Conservation (phyloP, 2,113 vertebrate species). For the Prinia subflava region DNA sequence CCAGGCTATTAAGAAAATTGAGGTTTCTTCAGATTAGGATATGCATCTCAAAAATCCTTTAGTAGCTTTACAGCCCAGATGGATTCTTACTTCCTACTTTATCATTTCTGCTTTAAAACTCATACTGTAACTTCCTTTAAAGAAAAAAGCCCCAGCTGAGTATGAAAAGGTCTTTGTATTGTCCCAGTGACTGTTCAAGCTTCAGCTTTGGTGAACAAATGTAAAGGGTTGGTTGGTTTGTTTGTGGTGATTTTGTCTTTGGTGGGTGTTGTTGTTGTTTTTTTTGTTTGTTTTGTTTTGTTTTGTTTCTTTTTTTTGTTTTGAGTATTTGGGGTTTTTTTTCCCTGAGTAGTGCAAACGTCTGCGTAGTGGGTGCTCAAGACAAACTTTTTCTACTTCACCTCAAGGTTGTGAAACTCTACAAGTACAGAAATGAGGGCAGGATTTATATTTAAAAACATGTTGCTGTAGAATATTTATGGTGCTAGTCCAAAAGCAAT, state of each 20-base stretch:
- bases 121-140: not conserved
- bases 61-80: not conserved
- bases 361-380: not conserved
- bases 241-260: not conserved
- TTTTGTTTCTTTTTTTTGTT: not conserved
- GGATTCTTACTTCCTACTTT: not conserved
- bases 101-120: not conserved
- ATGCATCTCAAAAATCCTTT: not conserved
- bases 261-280: too few species aligned
- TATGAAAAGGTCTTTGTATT: not conserved
- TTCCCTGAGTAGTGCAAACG: fast-evolving
- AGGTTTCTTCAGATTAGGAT: not conserved
- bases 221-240: not conserved
- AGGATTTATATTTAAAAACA: not conserved
- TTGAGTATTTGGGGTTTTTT: not conserved
- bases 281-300: too few species aligned
- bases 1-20: not conserved
- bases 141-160: not conserved
- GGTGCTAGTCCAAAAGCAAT: not conserved
- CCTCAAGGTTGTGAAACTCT: not conserved
- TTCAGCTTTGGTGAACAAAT: not conserved
- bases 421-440: not conserved
- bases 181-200: not conserved
- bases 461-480: not conserved
- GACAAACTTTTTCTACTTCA: not conserved